Evolutionary conservation across 2,888 invertebrate species (phyloP).

Genomic region (Coelinius sp.): DNA sequence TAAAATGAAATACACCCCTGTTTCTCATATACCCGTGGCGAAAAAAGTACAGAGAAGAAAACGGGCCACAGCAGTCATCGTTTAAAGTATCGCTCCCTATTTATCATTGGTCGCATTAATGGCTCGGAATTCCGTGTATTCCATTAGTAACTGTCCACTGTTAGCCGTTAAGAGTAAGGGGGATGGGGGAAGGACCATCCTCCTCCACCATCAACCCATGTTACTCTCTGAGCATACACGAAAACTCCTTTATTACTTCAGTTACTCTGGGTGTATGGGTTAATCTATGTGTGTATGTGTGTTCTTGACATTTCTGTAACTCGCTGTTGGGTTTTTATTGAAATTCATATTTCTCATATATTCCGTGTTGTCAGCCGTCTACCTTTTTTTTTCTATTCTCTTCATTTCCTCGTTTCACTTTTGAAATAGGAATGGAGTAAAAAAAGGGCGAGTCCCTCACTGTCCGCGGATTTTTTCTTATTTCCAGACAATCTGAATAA

Average conservation of each 20-base stretch:
- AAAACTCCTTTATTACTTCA: conserved; percentile 26
- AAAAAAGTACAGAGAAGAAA: conserved; percentile 59
- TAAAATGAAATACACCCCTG: not conserved
- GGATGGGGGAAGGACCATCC: not conserved
- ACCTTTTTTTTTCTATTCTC: conserved; percentile 11
- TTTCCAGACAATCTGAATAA: not conserved
- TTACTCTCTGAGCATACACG: conserved; percentile 15
- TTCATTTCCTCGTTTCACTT: conserved; percentile 23
- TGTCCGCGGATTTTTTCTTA: conserved; percentile 11
- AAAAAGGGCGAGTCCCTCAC: conserved; percentile 15
- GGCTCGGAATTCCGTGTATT: conserved; percentile 64
- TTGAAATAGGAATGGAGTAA: not conserved
- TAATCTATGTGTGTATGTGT: not conserved
- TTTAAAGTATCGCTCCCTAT: conserved; percentile 65
- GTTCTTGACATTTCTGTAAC: conserved; percentile 10
- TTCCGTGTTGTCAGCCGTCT: conserved; percentile 13
- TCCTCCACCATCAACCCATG: conserved; percentile 4
- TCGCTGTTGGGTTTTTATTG: conserved; percentile 13
- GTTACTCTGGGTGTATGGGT: not conserved
- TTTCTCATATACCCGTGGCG: not conserved
- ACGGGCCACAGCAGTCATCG: conserved; percentile 61
- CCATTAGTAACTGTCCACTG: conserved; percentile 66
- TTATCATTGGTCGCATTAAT: conserved; percentile 66
- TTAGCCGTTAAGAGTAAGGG: conserved; percentile 16
- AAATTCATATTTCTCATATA: conserved; percentile 36